A percentile compares a stretch with the other conserved stretches of the same genome.
phyloP scores from a whole-genome alignment of 1,140 invertebrate genomes.

The Drosophila seguyi region DNA sequence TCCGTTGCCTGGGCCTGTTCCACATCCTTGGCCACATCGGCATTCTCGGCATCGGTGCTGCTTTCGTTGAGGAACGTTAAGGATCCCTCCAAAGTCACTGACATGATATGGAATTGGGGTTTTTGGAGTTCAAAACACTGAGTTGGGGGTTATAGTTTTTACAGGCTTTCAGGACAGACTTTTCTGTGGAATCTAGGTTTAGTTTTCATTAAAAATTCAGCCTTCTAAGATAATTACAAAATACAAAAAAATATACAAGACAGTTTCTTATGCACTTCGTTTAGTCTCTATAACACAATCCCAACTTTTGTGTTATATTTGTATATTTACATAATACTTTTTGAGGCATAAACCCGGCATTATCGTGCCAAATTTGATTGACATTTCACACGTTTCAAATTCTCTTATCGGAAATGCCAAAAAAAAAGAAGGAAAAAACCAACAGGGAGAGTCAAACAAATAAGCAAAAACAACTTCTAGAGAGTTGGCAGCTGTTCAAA shows the following conservation, averaged over 20 bases:
- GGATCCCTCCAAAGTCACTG: neutral
- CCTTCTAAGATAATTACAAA: neutral
- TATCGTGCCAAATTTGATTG: constrained; percentile 2
- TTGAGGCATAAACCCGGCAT: neutral
- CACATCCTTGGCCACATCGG: constrained; percentile 14
- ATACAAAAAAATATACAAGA: neutral
- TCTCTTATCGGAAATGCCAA: constrained; percentile 5
- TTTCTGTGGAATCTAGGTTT: neutral
- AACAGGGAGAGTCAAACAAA: neutral
- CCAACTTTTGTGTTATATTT: neutral
- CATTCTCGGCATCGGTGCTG: neutral
- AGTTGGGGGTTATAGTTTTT: neutral
- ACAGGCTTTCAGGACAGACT: neutral
- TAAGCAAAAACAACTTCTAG: neutral
- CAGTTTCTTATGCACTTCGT: neutral
- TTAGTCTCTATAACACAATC: too few relatives aligned
- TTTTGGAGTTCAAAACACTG: neutral
- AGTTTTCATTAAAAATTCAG: neutral
- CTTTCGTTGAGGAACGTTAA: neutral
- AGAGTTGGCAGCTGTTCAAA: constrained; percentile 38
- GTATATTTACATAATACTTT: neutral
- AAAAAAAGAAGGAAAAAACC: constrained; percentile 1
- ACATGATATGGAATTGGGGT: too few relatives aligned
- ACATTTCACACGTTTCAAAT: constrained; percentile 1
- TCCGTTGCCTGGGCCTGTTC: neutral